phyloP scores from a whole-genome alignment of 1,140 invertebrate genomes.

The Hyposmocoma kahamanoa region DNA sequence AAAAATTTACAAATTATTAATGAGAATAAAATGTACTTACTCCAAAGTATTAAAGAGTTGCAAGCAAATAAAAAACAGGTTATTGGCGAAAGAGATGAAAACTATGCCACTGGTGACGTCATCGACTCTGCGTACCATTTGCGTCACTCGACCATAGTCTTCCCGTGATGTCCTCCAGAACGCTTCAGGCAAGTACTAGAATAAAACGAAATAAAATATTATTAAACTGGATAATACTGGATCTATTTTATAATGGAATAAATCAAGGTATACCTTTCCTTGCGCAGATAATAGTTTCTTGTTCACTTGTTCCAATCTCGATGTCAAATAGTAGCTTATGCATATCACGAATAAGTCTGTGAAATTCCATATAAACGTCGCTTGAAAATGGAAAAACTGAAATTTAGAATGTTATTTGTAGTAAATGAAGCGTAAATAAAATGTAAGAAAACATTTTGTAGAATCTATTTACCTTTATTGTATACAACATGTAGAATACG shows the following conservation, averaged over 20 bases:
- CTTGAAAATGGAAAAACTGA: constrained; percentile 73
- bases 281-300: constrained; percentile 71
- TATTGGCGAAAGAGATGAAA: constrained; percentile 81
- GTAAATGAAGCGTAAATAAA: too few species aligned
- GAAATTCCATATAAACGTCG: constrained; percentile 78
- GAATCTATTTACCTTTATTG: too few species aligned
- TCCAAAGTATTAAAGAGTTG: constrained; percentile 82
- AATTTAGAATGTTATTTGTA: too few species aligned
- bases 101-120: constrained; percentile 76
- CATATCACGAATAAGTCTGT: constrained; percentile 78
- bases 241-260: not conserved
- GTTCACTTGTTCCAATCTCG: constrained; percentile 74
- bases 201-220: constrained; percentile 5
- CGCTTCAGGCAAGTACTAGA: constrained; percentile 74
- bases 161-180: constrained; percentile 77
- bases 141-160: constrained; percentile 76
- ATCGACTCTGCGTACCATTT: constrained; percentile 75
- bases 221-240: not conserved
- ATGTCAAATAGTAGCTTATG: constrained; percentile 75
- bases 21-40: constrained; percentile 70
- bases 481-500: too few species aligned
- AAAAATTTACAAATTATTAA: not conserved
- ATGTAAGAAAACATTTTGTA: too few species aligned
- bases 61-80: constrained; percentile 84
- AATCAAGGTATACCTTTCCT: constrained; percentile 38